Conservation (phyloP, 2,888 invertebrate genomes). For the Lagria hirta region DNA sequence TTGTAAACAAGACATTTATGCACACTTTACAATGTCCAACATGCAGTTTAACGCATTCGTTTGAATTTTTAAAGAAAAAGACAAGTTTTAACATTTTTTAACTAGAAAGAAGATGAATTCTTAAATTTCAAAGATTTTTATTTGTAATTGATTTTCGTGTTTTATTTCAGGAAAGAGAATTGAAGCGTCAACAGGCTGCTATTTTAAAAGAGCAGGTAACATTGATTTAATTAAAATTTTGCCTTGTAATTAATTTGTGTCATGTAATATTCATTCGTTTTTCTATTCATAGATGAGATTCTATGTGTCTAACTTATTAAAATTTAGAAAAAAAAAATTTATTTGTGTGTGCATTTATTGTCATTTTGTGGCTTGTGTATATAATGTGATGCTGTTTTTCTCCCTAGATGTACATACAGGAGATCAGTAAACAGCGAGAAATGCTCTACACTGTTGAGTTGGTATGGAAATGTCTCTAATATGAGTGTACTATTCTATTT, state of each 20-base stretch:
- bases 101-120: no score
- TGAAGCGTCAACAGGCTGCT: conserved; percentile 86
- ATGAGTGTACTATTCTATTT: conserved; percentile 19
- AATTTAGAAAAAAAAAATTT: no score
- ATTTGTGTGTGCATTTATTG: conserved; percentile 28
- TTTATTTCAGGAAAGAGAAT: conserved; percentile 82
- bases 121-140: no score
- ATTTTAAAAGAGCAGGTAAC: conserved; percentile 88
- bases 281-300: conserved; percentile 17
- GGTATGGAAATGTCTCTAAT: conserved; percentile 61
- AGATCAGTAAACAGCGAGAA: conserved; percentile 86
- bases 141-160: conserved; percentile 25
- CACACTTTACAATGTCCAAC: no score
- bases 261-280: conserved; percentile 20
- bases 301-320: no score
- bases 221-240: conserved; percentile 26
- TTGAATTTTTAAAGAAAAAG: no score
- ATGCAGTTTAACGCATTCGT: no score
- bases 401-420: conserved; percentile 82
- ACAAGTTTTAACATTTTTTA: no score
- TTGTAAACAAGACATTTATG: no score
- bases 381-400: conserved; percentile 55
- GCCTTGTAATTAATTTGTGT: conserved; percentile 13
- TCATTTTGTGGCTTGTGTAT: conserved; percentile 49
- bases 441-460: conserved; percentile 80